phyloP scores from a whole-genome alignment of 1,140 invertebrate species.

The Drosophila insularis region DNA sequence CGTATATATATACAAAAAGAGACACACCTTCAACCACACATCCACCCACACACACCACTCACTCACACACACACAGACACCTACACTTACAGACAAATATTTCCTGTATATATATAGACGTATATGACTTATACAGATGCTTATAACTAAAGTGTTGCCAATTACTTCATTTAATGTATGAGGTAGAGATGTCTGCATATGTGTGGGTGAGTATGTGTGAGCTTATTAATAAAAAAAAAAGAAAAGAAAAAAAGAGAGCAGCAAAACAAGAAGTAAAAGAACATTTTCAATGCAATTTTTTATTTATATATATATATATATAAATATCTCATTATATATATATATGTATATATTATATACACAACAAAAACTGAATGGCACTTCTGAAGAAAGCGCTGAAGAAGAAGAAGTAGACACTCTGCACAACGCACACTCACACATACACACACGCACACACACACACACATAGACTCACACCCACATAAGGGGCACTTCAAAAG shows the following conservation, averaged over 20 bases:
- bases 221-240: conserved; percentile 67
- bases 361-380: conserved; percentile 32
- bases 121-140: conserved; percentile 64
- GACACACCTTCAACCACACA: conserved; percentile 15
- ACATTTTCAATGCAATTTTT: conserved; percentile 15
- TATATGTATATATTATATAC: neutral
- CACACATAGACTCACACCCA: conserved; percentile 19
- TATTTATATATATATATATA: neutral
- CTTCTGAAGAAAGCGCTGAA: conserved; percentile 51
- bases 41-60: conserved; percentile 24
- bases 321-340: no score
- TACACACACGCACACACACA: conserved; percentile 15
- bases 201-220: conserved; percentile 80
- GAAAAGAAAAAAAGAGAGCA: neutral
- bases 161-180: conserved; percentile 80
- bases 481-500: conserved; percentile 43
- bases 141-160: conserved; percentile 75
- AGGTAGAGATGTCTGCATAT: conserved; percentile 80
- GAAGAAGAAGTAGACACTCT: conserved; percentile 61
- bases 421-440: conserved; percentile 41
- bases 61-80: conserved; percentile 25
- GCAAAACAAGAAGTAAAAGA: neutral
- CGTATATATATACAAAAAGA: conserved; percentile 21
- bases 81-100: conserved; percentile 50
- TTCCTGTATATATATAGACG: conserved; percentile 67